Evolutionary conservation across 2,888 invertebrate species (phyloP).

Genomic region (Morpho helenor): DNA sequence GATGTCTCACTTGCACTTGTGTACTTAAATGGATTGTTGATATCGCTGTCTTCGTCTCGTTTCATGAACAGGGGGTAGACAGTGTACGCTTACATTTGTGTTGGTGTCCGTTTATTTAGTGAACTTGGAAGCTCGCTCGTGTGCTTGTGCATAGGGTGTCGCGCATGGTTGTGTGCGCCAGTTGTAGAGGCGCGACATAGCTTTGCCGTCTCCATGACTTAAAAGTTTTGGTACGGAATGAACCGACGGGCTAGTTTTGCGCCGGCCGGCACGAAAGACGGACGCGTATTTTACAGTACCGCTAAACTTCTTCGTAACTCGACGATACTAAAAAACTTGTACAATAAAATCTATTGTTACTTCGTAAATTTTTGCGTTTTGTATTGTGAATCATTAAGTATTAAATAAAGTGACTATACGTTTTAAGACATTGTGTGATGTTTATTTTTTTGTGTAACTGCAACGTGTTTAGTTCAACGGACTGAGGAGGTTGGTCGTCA

Average conservation of each 20-base stretch:
- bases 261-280: slow-evolving; percentile 68
- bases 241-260: slow-evolving; percentile 68
- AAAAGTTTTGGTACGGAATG: slow-evolving; percentile 75
- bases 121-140: slow-evolving; percentile 76
- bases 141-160: slow-evolving; percentile 77
- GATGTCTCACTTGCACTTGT: slow-evolving; percentile 54
- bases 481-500: slow-evolving; percentile 73
- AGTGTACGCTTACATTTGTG: slow-evolving; percentile 69
- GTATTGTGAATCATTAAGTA: slow-evolving; percentile 36
- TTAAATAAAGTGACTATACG: slow-evolving; percentile 51
- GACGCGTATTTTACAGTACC: slow-evolving; percentile 48
- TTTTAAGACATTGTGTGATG: slow-evolving; percentile 49
- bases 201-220: slow-evolving; percentile 79
- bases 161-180: slow-evolving; percentile 64
- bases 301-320: slow-evolving; percentile 66
- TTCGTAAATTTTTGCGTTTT: slow-evolving; percentile 34
- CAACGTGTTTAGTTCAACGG: slow-evolving; percentile 79
- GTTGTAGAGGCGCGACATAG: slow-evolving; percentile 78
- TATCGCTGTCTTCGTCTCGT: slow-evolving; percentile 66
- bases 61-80: slow-evolving; percentile 76
- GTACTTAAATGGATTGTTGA: slow-evolving; percentile 67
- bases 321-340: slow-evolving; percentile 63
- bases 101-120: slow-evolving; percentile 79
- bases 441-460: slow-evolving; percentile 73
- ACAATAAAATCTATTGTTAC: slow-evolving; percentile 29